Evolutionary conservation across 2,113 vertebrate genomes (phyloP).

Genomic region (Pontoporia blainvillei): DNA sequence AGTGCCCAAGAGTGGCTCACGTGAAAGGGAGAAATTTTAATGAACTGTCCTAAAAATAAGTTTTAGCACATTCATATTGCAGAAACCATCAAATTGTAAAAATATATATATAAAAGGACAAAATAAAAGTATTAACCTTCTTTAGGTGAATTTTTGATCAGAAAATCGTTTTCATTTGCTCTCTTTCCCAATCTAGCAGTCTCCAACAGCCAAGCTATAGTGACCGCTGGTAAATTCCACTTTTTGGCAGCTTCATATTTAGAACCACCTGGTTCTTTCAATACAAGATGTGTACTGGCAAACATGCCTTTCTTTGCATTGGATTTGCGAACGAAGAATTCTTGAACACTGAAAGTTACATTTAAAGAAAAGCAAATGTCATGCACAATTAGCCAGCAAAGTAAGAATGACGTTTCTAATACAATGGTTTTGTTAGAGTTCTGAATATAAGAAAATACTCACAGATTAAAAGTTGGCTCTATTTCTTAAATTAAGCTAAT

Average conservation of each 20-base stretch:
- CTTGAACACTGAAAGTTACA: slow-evolving; percentile 88
- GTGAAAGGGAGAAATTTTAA: background rate
- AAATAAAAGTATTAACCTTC: slow-evolving; percentile 81
- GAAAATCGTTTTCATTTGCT: slow-evolving; percentile 87
- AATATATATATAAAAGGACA: background rate
- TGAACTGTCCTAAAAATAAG: background rate
- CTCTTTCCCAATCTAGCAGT: slow-evolving; percentile 86
- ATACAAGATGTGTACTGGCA: slow-evolving; percentile 93
- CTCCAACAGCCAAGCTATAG: slow-evolving; percentile 90
- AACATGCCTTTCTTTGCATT: slow-evolving; percentile 92
- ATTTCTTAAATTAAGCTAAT: background rate
- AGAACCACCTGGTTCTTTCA: slow-evolving; percentile 89
- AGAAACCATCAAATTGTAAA: slow-evolving; percentile 7
- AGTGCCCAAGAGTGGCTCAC: background rate
- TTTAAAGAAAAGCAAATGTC: slow-evolving; percentile 48
- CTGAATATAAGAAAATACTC: slow-evolving; percentile 1
- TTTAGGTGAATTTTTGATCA: slow-evolving; percentile 84
- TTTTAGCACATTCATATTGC: background rate
- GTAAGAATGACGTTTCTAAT: background rate
- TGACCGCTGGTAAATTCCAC: slow-evolving; percentile 93
- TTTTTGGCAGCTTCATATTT: slow-evolving; percentile 97
- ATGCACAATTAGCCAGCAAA: background rate
- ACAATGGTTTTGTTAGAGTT: background rate
- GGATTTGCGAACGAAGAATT: slow-evolving; percentile 94
- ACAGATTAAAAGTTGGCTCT: background rate